Evolutionary conservation across 2,113 vertebrate species (phyloP), one percentile per base, ranked within the genome.

Genomic region (Aspiorhynchus laticeps): DNA sequence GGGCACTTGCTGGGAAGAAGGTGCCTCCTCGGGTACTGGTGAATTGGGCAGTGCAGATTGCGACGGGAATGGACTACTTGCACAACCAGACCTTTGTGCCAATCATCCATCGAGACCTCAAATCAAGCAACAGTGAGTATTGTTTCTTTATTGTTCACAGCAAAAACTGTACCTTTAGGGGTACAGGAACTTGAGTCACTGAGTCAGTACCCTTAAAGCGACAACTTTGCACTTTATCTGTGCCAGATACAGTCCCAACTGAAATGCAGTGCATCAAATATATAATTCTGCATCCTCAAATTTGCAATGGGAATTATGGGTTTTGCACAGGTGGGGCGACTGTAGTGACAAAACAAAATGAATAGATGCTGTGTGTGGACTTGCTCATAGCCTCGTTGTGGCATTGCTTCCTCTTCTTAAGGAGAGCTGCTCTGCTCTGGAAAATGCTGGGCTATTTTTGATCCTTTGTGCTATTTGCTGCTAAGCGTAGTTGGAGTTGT

Each of bases 81-180:
- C 97, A 98, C 94, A 96, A 95, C 87, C 95, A 96, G 88, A 96
- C 96, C 1, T 94, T 96, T 0, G 96, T 98, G 61, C 95, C 96
- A 53, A 96, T 98, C 92, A 97, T 98, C 92, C 97, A 98, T 93
- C 94, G 97, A 87, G 97, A 98, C 92, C 96, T 98, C 91, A 98
- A 98, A 92, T 97, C 97, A 94, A 97, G 96, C 94, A 98, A 98
- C 88, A 96, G 97, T 98, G 94, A 98, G 97, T 97, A 1, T 90
- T 33, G 15, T 2, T 83, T 83, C 11, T 8, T 53, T 67, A 31
- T 36, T 7, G 0, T 80, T 61, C 46, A 19, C 56, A 10, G 63
- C 2, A 31, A 31, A 67, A 67, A 31, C 4, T 28, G 1, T 15
- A 67, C n/a, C 28, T 67, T 67, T 31, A 26, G 12, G 26, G 26